phyloP scores from a whole-genome alignment of 2,888 invertebrate genomes.

The Tachina fera region DNA sequence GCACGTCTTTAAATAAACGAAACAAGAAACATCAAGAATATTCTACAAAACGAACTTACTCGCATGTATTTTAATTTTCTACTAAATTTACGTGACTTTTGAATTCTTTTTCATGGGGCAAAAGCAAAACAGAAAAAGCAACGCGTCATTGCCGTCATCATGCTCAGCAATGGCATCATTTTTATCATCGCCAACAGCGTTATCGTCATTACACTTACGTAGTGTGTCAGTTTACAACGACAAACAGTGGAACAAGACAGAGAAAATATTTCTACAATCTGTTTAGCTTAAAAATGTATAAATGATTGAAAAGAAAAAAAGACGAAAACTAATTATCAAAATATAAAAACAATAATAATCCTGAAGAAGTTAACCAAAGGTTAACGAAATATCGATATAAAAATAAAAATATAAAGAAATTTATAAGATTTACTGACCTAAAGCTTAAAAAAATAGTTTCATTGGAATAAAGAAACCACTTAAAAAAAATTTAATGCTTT shows the following conservation, averaged over 20 bases:
- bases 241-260: slow-evolving; percentile 6
- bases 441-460: too few species aligned
- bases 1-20: not conserved
- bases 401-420: too few species aligned
- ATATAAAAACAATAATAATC: too few species aligned
- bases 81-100: slow-evolving; percentile 70
- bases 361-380: too few species aligned
- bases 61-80: slow-evolving; percentile 65
- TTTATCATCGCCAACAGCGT: slow-evolving; percentile 28
- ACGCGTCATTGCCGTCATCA: slow-evolving; percentile 47
- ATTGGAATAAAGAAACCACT: too few species aligned
- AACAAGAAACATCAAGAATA: slow-evolving; percentile 19
- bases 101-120: slow-evolving; percentile 65
- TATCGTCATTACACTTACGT: slow-evolving; percentile 40
- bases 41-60: slow-evolving; percentile 46
- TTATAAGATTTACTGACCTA: too few species aligned
- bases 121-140: slow-evolving; percentile 31
- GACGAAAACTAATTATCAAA: too few species aligned
- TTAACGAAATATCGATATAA: too few species aligned
- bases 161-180: slow-evolving; percentile 35
- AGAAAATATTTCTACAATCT: too few species aligned
- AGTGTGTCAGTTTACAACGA: not conserved
- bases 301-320: too few species aligned
- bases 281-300: too few species aligned
- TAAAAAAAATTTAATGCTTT: too few species aligned